Percentiles rank a stretch among this genome's conserved stretches.
phyloP scores from a whole-genome alignment of 2,113 vertebrate genomes.

The Natator depressus region DNA sequence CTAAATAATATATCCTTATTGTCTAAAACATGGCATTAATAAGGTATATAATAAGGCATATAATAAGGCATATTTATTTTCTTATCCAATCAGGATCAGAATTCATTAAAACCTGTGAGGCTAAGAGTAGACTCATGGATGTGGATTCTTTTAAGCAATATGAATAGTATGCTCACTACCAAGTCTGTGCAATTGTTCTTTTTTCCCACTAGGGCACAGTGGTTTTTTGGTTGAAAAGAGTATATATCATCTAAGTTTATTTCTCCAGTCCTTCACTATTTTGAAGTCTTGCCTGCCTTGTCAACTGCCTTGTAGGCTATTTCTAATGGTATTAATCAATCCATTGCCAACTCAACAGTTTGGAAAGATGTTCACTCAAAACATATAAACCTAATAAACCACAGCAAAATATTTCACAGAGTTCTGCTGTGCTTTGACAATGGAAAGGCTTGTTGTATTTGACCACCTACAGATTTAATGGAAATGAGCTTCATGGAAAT shows the following conservation, averaged over 20 bases:
- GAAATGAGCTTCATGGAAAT: background rate
- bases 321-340: background rate
- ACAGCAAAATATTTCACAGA: background rate
- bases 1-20: fast-evolving
- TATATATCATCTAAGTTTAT: background rate
- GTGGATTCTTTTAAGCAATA: background rate
- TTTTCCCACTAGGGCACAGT: background rate
- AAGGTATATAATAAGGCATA: no score
- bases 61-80: background rate
- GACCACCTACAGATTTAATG: slow-evolving; percentile 20
- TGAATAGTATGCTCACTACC: background rate
- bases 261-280: background rate
- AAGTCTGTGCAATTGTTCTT: background rate
- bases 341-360: background rate
- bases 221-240: background rate
- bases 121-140: background rate
- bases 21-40: fast-evolving
- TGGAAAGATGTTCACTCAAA: background rate
- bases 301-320: background rate
- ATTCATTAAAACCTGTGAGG: background rate
- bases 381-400: slow-evolving; percentile 7
- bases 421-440: background rate
- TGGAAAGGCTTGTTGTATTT: slow-evolving; percentile 11
- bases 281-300: background rate
- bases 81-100: background rate